Conservation (phyloP, 1,140 invertebrate species). For the silkworm (Bombyx mori) region ASM3026992v2 NC_085129.1:16314001-16314500, state of each 20-base stretch:
- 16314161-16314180: constrained; percentile 16
- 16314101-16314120: constrained; percentile 55
- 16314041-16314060: constrained; percentile 28
- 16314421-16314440: constrained; percentile 31
- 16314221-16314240: constrained; percentile 31
- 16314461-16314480: constrained; percentile 39
- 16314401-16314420: constrained; percentile 42
- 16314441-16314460: constrained; percentile 48
- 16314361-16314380: constrained; percentile 16
- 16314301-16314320: constrained; percentile 16
- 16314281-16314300: constrained; percentile 24
- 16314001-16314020: constrained; percentile 65
- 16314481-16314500: constrained; percentile 15
- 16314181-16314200: constrained; percentile 33
- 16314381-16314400: constrained; percentile 34
- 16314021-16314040: constrained; percentile 45
- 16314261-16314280: constrained; percentile 15
- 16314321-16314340: constrained; percentile 7
- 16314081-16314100: constrained; percentile 49
- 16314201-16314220: constrained; percentile 28
- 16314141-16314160: background rate
- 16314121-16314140: constrained; percentile 18
- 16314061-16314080: constrained; percentile 14
- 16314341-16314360: constrained; percentile 5
- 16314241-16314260: constrained; percentile 29